phyloP scores from a whole-genome alignment of 2,113 vertebrate genomes.

The Corynorhinus townsendii region DNA sequence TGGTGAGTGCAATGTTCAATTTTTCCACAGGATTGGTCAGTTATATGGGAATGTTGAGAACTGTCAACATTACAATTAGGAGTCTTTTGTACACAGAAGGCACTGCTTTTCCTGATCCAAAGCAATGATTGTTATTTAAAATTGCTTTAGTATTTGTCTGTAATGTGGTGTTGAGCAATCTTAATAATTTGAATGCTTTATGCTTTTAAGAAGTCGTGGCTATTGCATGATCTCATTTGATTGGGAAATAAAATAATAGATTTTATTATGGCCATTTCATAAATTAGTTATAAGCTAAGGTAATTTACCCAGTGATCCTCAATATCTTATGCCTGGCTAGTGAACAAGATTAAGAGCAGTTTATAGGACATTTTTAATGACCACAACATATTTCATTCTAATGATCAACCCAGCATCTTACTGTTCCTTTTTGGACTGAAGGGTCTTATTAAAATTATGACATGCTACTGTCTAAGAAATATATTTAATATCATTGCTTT shows the following conservation, averaged over 20 bases:
- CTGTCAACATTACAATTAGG: background rate
- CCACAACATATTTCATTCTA: background rate
- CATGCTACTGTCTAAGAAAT: background rate
- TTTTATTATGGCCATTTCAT: background rate
- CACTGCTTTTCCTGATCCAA: background rate
- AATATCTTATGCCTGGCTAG: background rate
- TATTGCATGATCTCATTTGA: background rate
- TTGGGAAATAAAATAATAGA: background rate
- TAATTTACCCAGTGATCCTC: background rate
- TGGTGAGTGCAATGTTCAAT: conserved; percentile 47
- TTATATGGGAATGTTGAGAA: background rate
- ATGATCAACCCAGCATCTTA: background rate
- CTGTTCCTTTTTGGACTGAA: background rate
- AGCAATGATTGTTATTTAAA: background rate
- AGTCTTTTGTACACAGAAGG: background rate
- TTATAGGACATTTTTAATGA: background rate
- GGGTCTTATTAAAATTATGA: background rate
- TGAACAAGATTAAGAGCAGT: background rate
- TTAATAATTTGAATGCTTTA: background rate
- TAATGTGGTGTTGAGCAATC: background rate
- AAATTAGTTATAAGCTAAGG: background rate
- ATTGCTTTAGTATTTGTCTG: background rate
- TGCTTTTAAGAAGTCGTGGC: background rate
- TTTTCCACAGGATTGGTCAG: background rate
- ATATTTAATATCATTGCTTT: background rate